A percentile compares a stretch with the other conserved stretches of the same genome.
Conservation (phyloP, 2,797 vertebrate genomes). For the Chiroxiphia lanceolata region DNA sequence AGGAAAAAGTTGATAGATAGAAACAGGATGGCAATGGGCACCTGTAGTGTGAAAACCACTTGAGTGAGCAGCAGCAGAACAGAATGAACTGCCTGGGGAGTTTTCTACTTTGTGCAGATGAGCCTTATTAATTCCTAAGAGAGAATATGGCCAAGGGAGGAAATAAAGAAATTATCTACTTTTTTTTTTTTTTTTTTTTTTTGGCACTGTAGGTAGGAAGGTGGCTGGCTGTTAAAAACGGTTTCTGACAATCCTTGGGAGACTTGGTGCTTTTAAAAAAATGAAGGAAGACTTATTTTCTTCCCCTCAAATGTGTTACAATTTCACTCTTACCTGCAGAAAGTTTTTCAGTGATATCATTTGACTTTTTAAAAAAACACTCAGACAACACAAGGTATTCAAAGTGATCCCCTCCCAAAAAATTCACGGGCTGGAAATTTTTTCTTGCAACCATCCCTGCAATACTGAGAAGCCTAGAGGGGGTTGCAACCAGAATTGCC, state of each 20-base stretch:
- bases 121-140: conserved; percentile 21
- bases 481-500: neutral
- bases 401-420: neutral
- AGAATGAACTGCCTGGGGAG: conserved; percentile 17
- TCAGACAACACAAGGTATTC: neutral
- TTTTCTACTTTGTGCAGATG: conserved; percentile 7
- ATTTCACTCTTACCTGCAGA: neutral
- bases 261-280: neutral
- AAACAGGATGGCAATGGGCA: neutral
- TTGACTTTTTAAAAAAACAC: neutral
- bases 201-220: neutral
- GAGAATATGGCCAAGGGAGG: neutral
- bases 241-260: neutral
- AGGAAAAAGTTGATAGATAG: neutral
- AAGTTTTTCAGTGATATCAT: neutral
- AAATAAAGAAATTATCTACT: neutral
- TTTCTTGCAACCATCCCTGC: neutral
- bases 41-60: neutral
- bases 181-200: neutral
- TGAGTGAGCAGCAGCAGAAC: neutral
- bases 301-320: neutral
- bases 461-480: neutral
- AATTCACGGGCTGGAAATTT: neutral
- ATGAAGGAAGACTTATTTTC: neutral
- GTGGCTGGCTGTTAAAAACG: neutral